phyloP scores from a whole-genome alignment of 35 echinoderm and acorn worm species.

The Acanthaster planci region DNA sequence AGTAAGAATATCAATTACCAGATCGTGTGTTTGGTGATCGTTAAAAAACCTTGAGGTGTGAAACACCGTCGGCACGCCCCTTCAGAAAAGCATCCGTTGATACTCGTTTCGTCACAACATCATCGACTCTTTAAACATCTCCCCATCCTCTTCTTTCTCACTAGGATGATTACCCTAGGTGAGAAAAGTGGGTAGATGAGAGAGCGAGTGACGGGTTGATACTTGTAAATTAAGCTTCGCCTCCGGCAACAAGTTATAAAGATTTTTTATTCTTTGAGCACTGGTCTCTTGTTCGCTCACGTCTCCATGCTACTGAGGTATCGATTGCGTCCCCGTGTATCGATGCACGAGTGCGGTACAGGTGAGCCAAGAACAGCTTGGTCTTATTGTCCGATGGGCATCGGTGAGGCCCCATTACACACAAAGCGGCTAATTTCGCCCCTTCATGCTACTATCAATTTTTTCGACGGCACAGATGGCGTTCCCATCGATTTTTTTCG shows the following conservation, averaged over 20 bases:
- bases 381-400: neutral
- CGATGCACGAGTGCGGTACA: neutral
- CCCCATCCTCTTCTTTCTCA: too few species aligned
- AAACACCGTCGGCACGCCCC: neutral
- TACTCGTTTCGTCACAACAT: neutral
- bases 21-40: neutral
- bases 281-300: neutral
- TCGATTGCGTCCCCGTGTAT: conserved; percentile 14
- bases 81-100: neutral
- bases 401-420: neutral
- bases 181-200: neutral
- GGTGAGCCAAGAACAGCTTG: neutral
- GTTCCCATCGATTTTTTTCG: neutral
- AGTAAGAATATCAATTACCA: neutral
- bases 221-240: conserved; percentile 12
- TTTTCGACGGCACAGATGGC: conserved; percentile 9
- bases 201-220: conserved; percentile 21
- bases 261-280: conserved; percentile 20
- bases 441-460: conserved; percentile 12
- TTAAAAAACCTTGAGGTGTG: conserved; percentile 20
- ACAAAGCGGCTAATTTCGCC: conserved; percentile 19
- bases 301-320: neutral
- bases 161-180: neutral
- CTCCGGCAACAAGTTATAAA: conserved; percentile 13
- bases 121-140: too few species aligned